Evolutionary conservation across 2,797 vertebrate species (phyloP), one percentile per base, ranked within the genome.

Genomic region (Pangasius sanitwongsei): DNA sequence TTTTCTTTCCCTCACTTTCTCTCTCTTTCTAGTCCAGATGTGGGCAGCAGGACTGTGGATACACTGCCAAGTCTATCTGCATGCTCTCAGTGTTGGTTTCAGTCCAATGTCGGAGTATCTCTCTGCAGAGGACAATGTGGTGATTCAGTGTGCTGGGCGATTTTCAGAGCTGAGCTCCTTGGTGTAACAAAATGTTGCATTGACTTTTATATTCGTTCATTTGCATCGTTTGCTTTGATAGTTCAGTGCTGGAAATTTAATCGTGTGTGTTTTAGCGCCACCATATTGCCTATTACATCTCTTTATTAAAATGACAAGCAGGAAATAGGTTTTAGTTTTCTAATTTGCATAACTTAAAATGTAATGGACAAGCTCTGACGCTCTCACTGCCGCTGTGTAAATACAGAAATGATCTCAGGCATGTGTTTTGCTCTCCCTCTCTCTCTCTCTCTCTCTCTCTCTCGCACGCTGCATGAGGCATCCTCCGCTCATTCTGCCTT

Each of bases 401-500:
- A 69, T 53, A 34, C 44, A 34, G 83, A 55, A 85, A 85, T 69
- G n/a, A 85, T 69, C 44, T 69, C 63, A 34, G 48, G 44, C 48
- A 85, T 85, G 44, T 70, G 44, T 55, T 37, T 70, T 55, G 23
- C 59, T 70, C 48, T n/a, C 4, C 48, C 61, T 87, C 28, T 78
- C 53, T 80, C 34, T 65, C 34, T 50, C 63, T 87, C 31, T 84
- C 48, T 74, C 16, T 85, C 25, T 75, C 83, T 81, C 74, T 82
- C 37, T 69, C 41, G 50, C 37, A 34, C 86, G 4, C 87, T 67
- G 48, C 74, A 83, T 88, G 87, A 34, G 78, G 89, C 87, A 89
- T 84, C 89, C 87, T 85, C 89, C 87, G 85, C 84, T 89, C 85
- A 87, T 91, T 86, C 90, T 89, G 89, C 72, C 87, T 77, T 67